A percentile compares a stretch with the other conserved stretches of the same genome.
phyloP scores from a whole-genome alignment of 2,888 invertebrate species.

The Selenia dentaria region DNA sequence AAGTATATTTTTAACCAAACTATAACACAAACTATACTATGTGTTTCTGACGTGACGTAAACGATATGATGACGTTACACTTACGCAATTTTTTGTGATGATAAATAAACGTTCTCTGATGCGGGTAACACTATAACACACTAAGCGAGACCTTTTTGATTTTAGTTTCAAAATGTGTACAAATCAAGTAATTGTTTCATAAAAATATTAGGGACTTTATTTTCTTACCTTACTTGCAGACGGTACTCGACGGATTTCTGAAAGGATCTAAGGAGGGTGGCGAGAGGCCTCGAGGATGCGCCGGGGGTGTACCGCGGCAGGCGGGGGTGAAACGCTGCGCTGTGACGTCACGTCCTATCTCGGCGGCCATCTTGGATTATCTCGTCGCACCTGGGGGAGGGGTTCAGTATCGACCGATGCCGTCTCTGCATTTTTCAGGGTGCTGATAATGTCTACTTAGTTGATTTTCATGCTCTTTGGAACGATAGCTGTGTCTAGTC shows the following conservation, averaged over 20 bases:
- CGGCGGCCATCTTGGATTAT: conserved; percentile 85
- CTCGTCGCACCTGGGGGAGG: conserved; percentile 83
- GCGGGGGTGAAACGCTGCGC: conserved; percentile 59
- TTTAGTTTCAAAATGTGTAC: too few species aligned
- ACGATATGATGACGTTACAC: too few species aligned
- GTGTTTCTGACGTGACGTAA: too few species aligned
- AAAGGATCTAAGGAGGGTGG: conserved; percentile 84
- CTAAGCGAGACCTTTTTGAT: too few species aligned
- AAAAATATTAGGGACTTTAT: conserved; percentile 1
- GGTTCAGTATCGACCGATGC: conserved; percentile 74
- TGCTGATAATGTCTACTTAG: conserved; percentile 55
- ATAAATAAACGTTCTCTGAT: too few species aligned
- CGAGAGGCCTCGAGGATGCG: conserved; percentile 79
- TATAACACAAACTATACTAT: too few species aligned
- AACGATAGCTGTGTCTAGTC: conserved; percentile 7
- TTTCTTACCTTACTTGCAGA: conserved; percentile 40
- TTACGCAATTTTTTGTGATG: too few species aligned
- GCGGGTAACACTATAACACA: too few species aligned
- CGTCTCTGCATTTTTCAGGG: conserved; percentile 76
- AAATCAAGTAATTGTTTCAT: too few species aligned
- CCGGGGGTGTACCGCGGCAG: conserved; percentile 48
- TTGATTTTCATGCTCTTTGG: conserved; percentile 32
- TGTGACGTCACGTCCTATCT: conserved; percentile 85
- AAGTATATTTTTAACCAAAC: too few species aligned
- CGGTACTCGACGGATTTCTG: conserved; percentile 72